Evolutionary conservation across 64 coral and sea anemone species (phyloP).

Genomic region (Pocillopora verrucosa): DNA sequence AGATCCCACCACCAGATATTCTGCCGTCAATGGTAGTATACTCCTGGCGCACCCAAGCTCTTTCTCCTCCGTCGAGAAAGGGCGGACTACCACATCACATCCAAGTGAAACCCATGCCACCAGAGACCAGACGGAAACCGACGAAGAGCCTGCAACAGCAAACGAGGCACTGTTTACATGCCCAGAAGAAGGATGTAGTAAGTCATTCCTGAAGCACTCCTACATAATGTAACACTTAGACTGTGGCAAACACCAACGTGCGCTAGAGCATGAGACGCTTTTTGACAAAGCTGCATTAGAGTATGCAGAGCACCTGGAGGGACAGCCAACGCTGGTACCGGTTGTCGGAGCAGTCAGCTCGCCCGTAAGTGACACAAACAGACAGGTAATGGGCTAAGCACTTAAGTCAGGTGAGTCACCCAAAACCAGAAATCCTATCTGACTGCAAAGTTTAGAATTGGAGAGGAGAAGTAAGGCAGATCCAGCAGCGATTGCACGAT

Average conservation of each 20-base stretch:
- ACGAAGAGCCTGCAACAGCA: neutral
- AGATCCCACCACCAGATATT: neutral
- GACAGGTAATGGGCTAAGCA: slow-evolving; percentile 31
- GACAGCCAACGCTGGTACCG: slow-evolving; percentile 12
- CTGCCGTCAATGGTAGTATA: neutral
- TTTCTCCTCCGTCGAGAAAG: neutral
- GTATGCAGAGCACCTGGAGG: slow-evolving; percentile 46
- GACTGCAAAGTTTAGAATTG: slow-evolving; percentile 35
- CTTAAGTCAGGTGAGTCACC: slow-evolving; percentile 24
- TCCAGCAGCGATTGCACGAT: slow-evolving; percentile 17
- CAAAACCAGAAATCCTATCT: slow-evolving; percentile 33
- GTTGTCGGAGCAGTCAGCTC: neutral
- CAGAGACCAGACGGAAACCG: neutral
- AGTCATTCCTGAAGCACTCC: slow-evolving; percentile 36
- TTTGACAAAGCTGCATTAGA: slow-evolving; percentile 40
- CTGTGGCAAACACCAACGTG: slow-evolving; percentile 43
- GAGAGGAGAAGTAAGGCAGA: slow-evolving; percentile 20
- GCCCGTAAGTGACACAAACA: neutral
- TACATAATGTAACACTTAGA: slow-evolving; percentile 24
- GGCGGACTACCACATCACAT: neutral
- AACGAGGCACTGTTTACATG: slow-evolving; percentile 25
- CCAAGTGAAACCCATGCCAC: neutral
- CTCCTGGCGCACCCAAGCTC: neutral
- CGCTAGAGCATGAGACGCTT: slow-evolving; percentile 24
- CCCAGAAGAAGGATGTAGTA: slow-evolving; percentile 41